Conservation (phyloP, 2,113 vertebrate species). For the Neogale vison region DNA sequence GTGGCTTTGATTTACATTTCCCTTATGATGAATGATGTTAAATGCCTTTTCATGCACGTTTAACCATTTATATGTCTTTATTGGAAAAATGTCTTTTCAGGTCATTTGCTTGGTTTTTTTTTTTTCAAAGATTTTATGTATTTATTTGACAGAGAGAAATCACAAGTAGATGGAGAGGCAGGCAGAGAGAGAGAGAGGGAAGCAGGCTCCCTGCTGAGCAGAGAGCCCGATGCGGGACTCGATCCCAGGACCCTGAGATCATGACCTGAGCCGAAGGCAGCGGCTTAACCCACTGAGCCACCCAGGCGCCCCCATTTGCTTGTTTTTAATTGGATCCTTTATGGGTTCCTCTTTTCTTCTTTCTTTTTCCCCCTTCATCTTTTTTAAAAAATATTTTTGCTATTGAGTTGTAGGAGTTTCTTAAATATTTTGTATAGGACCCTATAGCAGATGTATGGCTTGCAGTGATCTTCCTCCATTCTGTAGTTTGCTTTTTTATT, state of each 20-base stretch:
- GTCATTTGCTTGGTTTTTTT: background rate
- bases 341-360: background rate
- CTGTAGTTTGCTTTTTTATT: background rate
- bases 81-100: background rate
- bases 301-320: no score
- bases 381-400: background rate
- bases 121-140: no score
- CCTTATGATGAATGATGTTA: background rate
- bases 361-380: background rate
- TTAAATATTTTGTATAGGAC: background rate
- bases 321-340: background rate
- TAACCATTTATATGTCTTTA: background rate
- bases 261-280: no score
- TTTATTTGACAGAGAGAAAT: no score
- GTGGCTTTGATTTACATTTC: background rate
- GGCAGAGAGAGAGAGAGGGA: no score
- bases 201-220: no score
- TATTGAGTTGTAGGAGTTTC: background rate
- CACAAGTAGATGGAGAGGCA: no score
- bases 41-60: background rate
- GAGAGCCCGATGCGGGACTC: no score
- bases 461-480: background rate
- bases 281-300: no score
- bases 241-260: no score
- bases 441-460: background rate